Evolutionary conservation across 2,797 vertebrate species (phyloP), one percentile per base, ranked within the genome.

Genomic region (Setipinna tenuifilis): DNA sequence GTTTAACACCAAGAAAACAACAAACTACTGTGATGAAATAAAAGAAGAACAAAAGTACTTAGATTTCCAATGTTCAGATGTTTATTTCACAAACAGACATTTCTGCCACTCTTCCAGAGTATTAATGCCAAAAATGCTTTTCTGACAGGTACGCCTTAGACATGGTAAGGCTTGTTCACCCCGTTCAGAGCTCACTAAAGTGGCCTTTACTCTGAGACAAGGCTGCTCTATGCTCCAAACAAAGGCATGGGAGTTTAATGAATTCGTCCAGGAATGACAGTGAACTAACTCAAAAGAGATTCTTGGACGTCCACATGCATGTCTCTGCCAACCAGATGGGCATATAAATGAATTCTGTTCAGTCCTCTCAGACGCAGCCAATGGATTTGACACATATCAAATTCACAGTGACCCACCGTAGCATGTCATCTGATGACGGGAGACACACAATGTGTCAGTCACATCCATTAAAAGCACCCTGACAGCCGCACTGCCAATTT

Each of bases 391-490:
- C 91, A 80, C 91, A 94, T 94, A 94, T 94, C 92, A 92, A 92
- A 94, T 92, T 89, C 92, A 91, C 93, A 94, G 92, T 90, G 92
- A 92, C 90, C 92, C 92, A 91, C 92, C 91, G 92, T 91, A 93
- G 85, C 84, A 81, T 82, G 90, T 90, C 93, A 91, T 88, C 92
- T 93, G 92, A 94, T 92, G 93, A 94, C 93, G 93, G 91, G 85
- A 86, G 91, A 90, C 92, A 94, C 94, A 93, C 90, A 93, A 93
- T 93, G 92, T 93, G 93, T 94, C 94, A 94, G 93, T 78, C 71
- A 78, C 71, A 21, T 78, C 31, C 71, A 44, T 78, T 78, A 78
- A 78, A 78, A 78, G 16, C 71, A 7, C 4, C 31, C 35, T 44
- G 71, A 78, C 71, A 78, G 71, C 71, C 71, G 7, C 71, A 0